These are phyloP conservation scores for Hycleus phaleratus DNA, from an alignment of 1,140 invertebrate species.

Conservation along the genomic window DNA sequence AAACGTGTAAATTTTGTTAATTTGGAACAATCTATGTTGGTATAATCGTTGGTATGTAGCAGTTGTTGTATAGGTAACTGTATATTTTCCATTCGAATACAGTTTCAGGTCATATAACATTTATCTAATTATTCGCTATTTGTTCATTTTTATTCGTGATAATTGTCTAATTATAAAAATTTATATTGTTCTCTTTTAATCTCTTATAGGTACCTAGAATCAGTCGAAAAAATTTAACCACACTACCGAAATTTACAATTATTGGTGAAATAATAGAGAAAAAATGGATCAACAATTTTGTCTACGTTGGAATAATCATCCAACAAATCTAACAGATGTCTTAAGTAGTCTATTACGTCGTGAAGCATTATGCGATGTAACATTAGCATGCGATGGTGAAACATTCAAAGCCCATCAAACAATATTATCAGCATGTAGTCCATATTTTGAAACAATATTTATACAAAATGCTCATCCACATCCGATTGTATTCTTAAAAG, in stretches of 20 bases:
- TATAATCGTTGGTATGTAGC: too few species aligned
- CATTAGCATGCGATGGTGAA: conserved; percentile 84
- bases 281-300: conserved; percentile 90
- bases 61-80: too few species aligned
- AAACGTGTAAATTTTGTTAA: neutral
- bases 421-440: conserved; percentile 87
- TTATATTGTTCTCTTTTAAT: too few species aligned
- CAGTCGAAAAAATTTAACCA: too few species aligned
- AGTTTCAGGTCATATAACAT: conserved; percentile 41
- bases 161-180: too few species aligned
- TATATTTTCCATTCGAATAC: conserved; percentile 38
- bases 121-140: conserved; percentile 18
- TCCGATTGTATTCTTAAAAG: conserved; percentile 86
- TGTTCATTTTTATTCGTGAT: neutral
- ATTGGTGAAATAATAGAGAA: conserved; percentile 16
- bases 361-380: conserved; percentile 85
- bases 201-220: too few species aligned
- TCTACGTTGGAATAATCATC: conserved; percentile 91
- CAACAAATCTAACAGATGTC: conserved; percentile 80
- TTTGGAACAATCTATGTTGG: neutral
- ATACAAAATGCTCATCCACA: conserved; percentile 84
- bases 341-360: conserved; percentile 75
- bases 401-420: conserved; percentile 90
- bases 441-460: conserved; percentile 91
- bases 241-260: too few species aligned